Evolutionary conservation across 2,797 vertebrate species (phyloP).

Genomic region (Helostoma temminkii): DNA sequence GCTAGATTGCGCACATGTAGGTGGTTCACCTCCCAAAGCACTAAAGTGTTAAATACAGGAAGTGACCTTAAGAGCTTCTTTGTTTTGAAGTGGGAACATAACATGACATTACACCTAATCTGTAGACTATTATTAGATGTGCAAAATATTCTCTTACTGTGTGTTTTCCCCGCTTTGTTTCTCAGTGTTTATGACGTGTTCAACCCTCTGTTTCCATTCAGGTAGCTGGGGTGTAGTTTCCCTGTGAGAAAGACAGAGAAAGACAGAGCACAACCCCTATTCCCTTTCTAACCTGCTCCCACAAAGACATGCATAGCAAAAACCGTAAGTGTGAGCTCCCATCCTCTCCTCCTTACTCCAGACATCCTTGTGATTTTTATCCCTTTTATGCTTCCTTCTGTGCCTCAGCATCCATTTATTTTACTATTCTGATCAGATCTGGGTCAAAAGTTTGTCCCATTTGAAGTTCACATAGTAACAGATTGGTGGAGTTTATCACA

Average conservation of each 20-base stretch:
- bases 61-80: background rate
- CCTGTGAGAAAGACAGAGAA: constrained; percentile 81
- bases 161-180: constrained; percentile 23
- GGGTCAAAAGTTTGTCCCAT: constrained; percentile 53
- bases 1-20: constrained; percentile 11
- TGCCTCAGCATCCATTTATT: constrained; percentile 32
- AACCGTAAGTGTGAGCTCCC: constrained; percentile 83
- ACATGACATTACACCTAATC: background rate
- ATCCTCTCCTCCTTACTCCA: constrained; percentile 40
- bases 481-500: constrained; percentile 29
- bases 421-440: constrained; percentile 49
- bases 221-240: constrained; percentile 83
- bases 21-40: background rate
- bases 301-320: constrained; percentile 87
- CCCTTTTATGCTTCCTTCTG: constrained; percentile 24
- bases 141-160: background rate
- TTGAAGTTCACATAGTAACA: constrained; percentile 35
- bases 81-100: constrained; percentile 7
- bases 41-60: constrained; percentile 2
- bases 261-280: constrained; percentile 66
- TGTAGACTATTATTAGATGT: background rate
- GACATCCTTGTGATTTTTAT: constrained; percentile 44
- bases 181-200: constrained; percentile 53
- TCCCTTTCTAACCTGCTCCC: constrained; percentile 66
- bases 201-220: constrained; percentile 74